Evolutionary conservation across 53 echinoderm and acorn worm genomes (phyloP).

Genomic region (Hippasteria phrygiana): DNA sequence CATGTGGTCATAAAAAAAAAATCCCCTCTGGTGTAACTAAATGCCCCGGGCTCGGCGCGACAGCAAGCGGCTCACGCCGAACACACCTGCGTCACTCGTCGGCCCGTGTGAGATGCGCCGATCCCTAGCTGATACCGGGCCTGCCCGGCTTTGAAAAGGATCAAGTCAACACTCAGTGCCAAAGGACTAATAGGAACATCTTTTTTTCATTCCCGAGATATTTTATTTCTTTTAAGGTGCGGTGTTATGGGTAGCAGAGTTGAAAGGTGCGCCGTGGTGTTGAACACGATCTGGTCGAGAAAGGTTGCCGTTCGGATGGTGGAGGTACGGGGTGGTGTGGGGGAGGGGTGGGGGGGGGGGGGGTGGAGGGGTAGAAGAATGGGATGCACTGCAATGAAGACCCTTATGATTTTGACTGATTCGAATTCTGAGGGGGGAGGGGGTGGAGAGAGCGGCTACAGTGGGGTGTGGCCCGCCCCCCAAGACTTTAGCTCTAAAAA

Average conservation of each 20-base stretch:
- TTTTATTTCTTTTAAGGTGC: conserved; percentile 54
- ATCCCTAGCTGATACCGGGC: conserved; percentile 11
- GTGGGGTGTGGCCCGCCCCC: too few relatives aligned
- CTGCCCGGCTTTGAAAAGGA: conserved; percentile 25
- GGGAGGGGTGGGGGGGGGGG: background rate
- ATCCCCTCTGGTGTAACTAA: background rate
- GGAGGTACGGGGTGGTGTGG: too few relatives aligned
- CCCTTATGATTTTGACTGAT: too few relatives aligned
- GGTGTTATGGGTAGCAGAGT: background rate
- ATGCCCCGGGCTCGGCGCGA: conserved; percentile 4
- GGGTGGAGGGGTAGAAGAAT: background rate
- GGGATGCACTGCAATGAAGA: background rate
- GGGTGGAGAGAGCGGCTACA: too few relatives aligned
- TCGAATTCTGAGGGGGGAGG: too few relatives aligned
- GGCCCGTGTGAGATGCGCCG: conserved; percentile 55
- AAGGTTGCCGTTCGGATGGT: too few relatives aligned
- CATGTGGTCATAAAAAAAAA: too few relatives aligned
- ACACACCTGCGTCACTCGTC: conserved; percentile 63
- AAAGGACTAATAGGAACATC: conserved; percentile 23
- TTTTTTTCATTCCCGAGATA: conserved; percentile 49
- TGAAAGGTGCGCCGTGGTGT: background rate
- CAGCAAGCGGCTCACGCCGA: conserved; percentile 42
- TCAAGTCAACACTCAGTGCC: conserved; percentile 55
- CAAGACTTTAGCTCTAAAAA: too few relatives aligned
- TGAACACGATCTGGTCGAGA: background rate